A percentile compares a stretch with the other conserved stretches of the same genome.
Evolutionary conservation across 2,888 invertebrate genomes (phyloP).

Genomic region (Acrocyrtus sp.): DNA sequence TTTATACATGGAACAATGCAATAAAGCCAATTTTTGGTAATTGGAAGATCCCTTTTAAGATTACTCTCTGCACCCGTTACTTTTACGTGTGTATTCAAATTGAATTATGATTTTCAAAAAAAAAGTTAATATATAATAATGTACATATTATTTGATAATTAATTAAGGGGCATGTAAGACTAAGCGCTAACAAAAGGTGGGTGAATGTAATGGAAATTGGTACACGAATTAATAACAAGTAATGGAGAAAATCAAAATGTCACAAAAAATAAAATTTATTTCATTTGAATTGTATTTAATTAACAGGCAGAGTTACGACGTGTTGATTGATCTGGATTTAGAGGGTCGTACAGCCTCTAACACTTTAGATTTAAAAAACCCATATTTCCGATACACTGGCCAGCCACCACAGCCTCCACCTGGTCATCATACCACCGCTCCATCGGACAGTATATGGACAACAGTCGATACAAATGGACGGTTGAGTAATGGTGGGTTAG

Average conservation of each 20-base stretch:
- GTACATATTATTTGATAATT: too few relatives aligned
- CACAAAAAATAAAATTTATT: background rate
- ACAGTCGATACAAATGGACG: conserved; percentile 50
- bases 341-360: conserved; percentile 89
- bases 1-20: conserved; percentile 96
- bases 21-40: conserved; percentile 98
- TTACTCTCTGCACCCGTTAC: too few relatives aligned
- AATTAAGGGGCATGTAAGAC: conserved; percentile 84
- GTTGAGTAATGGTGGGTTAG: conserved; percentile 58
- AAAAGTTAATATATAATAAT: too few relatives aligned
- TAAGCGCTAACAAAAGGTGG: conserved; percentile 91
- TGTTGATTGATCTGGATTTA: conserved; percentile 91
- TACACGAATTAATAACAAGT: background rate
- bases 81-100: too few relatives aligned
- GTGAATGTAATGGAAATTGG: conserved; percentile 3
- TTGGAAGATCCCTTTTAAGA: conserved; percentile 47
- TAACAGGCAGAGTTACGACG: conserved; percentile 94
- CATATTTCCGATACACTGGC: conserved; percentile 90
- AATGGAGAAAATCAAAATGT: background rate
- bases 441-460: conserved; percentile 75
- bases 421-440: conserved; percentile 88
- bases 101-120: too few relatives aligned
- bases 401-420: conserved; percentile 68
- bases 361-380: conserved; percentile 96
- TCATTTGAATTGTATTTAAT: too few relatives aligned